Percentiles rank a stretch among this genome's conserved stretches.
Conservation (phyloP, 1,140 invertebrate genomes). For the Macrostomum lignano region DNA sequence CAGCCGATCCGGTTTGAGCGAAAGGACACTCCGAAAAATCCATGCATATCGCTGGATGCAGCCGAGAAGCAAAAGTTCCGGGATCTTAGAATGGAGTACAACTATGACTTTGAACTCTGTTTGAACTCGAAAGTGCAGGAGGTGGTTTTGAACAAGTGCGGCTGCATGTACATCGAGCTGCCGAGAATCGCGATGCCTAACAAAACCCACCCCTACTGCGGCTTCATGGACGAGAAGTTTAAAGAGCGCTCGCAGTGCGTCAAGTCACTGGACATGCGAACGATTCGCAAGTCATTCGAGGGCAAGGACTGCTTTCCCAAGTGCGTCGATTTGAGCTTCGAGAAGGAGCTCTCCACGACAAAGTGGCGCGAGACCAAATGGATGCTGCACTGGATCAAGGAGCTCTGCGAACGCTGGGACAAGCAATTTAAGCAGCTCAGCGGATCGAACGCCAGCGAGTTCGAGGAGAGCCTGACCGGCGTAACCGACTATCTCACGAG, state of each 20-base stretch:
- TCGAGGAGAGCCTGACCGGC: no score
- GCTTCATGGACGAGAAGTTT: neutral
- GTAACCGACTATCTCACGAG: neutral
- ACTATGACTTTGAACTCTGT: constrained; percentile 6
- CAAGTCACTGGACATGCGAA: neutral
- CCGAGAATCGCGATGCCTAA: constrained; percentile 1
- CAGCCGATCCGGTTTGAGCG: neutral
- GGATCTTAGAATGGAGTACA: constrained; percentile 1
- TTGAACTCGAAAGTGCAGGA: constrained; percentile 3
- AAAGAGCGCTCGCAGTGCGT: neutral
- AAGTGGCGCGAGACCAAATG: constrained; percentile 3
- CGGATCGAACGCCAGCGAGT: no score
- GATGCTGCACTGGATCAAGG: constrained; percentile 1
- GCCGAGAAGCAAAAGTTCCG: neutral
- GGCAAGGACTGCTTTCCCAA: neutral
- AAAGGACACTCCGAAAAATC: neutral
- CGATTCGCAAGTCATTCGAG: neutral
- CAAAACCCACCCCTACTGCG: constrained; percentile 3
- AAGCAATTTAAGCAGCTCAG: no score
- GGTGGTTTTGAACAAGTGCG: constrained; percentile 1
- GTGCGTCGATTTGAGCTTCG: neutral
- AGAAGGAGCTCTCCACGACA: neutral
- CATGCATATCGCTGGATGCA: neutral
- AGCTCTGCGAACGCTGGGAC: no score
- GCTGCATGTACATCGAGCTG: constrained; percentile 2